Evolutionary conservation across 2,888 invertebrate genomes (phyloP).

Genomic region (Melanchra persicariae): DNA sequence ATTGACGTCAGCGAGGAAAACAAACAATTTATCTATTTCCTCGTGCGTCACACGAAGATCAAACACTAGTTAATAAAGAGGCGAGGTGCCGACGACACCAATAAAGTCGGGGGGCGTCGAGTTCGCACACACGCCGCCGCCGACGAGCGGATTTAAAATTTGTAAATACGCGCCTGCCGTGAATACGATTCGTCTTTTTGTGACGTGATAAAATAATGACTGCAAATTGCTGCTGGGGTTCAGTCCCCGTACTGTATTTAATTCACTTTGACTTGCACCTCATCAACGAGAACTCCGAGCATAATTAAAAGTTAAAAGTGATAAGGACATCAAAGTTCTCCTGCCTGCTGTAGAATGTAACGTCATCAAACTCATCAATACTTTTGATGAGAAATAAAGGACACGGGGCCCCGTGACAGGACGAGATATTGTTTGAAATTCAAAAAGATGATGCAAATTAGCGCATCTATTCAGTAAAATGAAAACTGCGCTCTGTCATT

Average conservation of each 20-base stretch:
- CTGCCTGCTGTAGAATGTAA: background rate
- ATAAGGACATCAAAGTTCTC: conserved; percentile 22
- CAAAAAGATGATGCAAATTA: conserved; percentile 89
- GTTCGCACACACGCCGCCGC: conserved; percentile 79
- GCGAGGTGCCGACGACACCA: conserved; percentile 76
- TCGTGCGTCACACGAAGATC: conserved; percentile 77
- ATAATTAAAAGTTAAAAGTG: conserved; percentile 47
- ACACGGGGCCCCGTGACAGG: conserved; percentile 31
- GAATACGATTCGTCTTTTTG: conserved; percentile 80
- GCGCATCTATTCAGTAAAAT: conserved; percentile 87
- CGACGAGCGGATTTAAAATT: conserved; percentile 81
- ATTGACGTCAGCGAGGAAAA: conserved; percentile 75
- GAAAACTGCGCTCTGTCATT: conserved; percentile 85
- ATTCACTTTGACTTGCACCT: conserved; percentile 49
- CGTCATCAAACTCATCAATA: conserved; percentile 35
- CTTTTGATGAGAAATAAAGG: conserved; percentile 50
- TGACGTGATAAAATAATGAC: conserved; percentile 84
- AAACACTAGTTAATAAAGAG: conserved; percentile 85
- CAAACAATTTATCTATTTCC: conserved; percentile 87
- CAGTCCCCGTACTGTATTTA: conserved; percentile 46
- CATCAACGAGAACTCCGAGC: conserved; percentile 34
- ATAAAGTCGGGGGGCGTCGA: conserved; percentile 82
- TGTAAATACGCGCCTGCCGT: conserved; percentile 77
- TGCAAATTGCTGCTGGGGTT: conserved; percentile 75
- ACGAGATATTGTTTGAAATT: conserved; percentile 61